Conservation (phyloP, 2,888 invertebrate species). For the Aproaerema taeniolella region DNA sequence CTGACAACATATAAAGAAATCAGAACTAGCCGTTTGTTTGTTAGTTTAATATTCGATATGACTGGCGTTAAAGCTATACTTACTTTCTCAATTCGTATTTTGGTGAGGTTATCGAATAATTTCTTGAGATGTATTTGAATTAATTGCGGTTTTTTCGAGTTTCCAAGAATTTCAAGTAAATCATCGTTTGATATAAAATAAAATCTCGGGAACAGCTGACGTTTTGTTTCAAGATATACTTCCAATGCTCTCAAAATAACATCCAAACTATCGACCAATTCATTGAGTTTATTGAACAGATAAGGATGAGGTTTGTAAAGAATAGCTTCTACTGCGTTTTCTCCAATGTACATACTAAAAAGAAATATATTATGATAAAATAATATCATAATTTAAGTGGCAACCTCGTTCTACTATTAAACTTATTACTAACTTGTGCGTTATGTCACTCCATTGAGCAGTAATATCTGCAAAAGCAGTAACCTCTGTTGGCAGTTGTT, state of each 20-base stretch:
- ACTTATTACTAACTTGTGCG: slow-evolving; percentile 57
- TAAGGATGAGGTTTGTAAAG: slow-evolving; percentile 78
- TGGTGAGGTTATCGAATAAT: slow-evolving; percentile 90
- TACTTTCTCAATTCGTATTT: slow-evolving; percentile 82
- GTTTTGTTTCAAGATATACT: slow-evolving; percentile 91
- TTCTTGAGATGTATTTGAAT: slow-evolving; percentile 93
- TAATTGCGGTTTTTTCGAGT: slow-evolving; percentile 88
- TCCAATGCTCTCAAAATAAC: slow-evolving; percentile 89
- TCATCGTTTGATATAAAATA: slow-evolving; percentile 82
- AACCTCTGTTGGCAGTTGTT: slow-evolving; percentile 87
- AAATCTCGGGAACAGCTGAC: slow-evolving; percentile 89
- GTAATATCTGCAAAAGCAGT: slow-evolving; percentile 85
- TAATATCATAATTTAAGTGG: too few relatives aligned
- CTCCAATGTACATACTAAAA: slow-evolving; percentile 66
- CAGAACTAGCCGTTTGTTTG: too few relatives aligned
- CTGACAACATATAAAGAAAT: too few relatives aligned
- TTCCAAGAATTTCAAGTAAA: slow-evolving; percentile 89
- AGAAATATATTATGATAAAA: background rate
- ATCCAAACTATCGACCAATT: slow-evolving; percentile 87
- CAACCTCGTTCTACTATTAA: background rate
- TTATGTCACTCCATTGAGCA: slow-evolving; percentile 83
- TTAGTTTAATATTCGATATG: too few relatives aligned
- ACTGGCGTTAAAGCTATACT: too few relatives aligned
- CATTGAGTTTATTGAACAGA: slow-evolving; percentile 81
- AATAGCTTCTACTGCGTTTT: slow-evolving; percentile 80